A percentile compares a stretch with the other conserved stretches of the same genome.
These are phyloP conservation scores for Platygyra sinensis DNA, from an alignment of 64 coral and sea anemone species.

Conservation along the genomic window DNA sequence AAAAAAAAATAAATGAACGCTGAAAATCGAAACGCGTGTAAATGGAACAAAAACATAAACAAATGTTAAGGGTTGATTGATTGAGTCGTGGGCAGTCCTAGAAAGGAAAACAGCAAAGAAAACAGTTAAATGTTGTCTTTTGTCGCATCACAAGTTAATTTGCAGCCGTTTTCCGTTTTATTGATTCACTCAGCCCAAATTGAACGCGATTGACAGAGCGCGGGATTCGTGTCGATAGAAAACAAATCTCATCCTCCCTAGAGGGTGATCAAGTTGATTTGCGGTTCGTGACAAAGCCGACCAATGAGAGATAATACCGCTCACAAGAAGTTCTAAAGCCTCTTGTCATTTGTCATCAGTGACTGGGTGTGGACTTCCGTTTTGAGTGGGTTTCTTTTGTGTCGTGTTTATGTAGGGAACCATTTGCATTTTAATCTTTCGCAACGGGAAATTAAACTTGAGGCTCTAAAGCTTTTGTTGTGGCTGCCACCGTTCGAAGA, in stretches of 20 bases:
- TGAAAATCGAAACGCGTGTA: not conserved
- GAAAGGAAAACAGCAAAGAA: constrained; percentile 28
- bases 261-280: constrained; percentile 84
- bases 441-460: constrained; percentile 91
- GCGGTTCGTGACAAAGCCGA: constrained; percentile 63
- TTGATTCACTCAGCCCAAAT: not conserved
- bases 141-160: constrained; percentile 26
- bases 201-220: constrained; percentile 22
- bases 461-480: constrained; percentile 54
- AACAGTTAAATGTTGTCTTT: constrained; percentile 20
- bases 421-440: constrained; percentile 98
- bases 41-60: constrained; percentile 40
- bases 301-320: constrained; percentile 82
- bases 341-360: constrained; percentile 90
- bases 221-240: constrained; percentile 66
- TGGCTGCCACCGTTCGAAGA: constrained; percentile 26
- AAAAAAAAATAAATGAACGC: not conserved
- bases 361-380: constrained; percentile 94
- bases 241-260: constrained; percentile 59
- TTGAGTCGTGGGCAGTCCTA: constrained; percentile 3
- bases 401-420: constrained; percentile 81
- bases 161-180: constrained; percentile 27
- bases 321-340: constrained; percentile 61
- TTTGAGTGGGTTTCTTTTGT: constrained; percentile 88
- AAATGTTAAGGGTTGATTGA: constrained; percentile 27